Conservation (phyloP, 2,888 invertebrate genomes). For the Chrysopilus asiliformis region DNA sequence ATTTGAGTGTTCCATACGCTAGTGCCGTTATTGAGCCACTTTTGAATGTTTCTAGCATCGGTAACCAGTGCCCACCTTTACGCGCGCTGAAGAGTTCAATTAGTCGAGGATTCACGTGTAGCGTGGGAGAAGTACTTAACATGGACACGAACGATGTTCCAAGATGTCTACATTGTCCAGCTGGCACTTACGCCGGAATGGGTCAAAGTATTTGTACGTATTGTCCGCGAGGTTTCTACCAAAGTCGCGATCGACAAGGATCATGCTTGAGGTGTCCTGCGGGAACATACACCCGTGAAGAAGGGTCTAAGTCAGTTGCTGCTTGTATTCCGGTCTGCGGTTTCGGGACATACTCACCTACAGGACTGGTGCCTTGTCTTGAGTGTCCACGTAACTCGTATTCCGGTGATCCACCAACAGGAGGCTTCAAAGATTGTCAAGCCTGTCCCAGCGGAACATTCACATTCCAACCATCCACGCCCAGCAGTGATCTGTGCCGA, state of each 20-base stretch:
- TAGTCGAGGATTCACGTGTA: constrained; percentile 82
- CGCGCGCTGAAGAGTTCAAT: constrained; percentile 75
- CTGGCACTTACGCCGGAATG: constrained; percentile 84
- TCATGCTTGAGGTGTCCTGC: constrained; percentile 80
- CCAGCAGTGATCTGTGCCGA: constrained; percentile 67
- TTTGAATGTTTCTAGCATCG: constrained; percentile 76
- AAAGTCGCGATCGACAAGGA: constrained; percentile 82
- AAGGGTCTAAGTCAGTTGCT: constrained; percentile 71
- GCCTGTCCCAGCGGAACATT: constrained; percentile 81
- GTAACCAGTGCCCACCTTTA: constrained; percentile 84
- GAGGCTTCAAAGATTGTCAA: constrained; percentile 87
- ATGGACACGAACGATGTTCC: constrained; percentile 87
- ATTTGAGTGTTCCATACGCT: constrained; percentile 83
- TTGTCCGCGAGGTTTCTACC: constrained; percentile 87
- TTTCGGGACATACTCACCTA: constrained; percentile 89
- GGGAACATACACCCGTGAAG: constrained; percentile 84
- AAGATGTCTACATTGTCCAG: constrained; percentile 90
- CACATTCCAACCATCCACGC: constrained; percentile 84
- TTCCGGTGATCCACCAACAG: constrained; percentile 73
- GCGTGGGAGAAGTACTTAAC: constrained; percentile 84
- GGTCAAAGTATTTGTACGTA: constrained; percentile 83
- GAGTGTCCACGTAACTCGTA: constrained; percentile 90
- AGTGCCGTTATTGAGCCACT: constrained; percentile 81
- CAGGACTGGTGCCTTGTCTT: constrained; percentile 83
- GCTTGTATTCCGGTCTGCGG: constrained; percentile 92